These are phyloP conservation scores for Drosophila santomea DNA, from an alignment of 1,140 invertebrate species.

Conservation along the genomic window DNA sequence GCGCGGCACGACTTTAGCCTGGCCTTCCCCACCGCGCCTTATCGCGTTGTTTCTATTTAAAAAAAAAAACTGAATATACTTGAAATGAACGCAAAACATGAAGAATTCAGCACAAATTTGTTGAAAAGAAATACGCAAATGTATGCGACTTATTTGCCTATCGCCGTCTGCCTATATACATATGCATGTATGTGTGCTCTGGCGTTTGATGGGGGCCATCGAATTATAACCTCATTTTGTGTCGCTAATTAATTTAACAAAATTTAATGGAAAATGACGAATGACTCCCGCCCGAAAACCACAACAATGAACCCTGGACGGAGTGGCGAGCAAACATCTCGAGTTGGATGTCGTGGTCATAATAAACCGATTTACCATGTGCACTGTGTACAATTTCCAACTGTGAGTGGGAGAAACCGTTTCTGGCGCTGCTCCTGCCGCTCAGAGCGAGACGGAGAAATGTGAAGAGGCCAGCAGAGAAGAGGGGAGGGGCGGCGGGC, in stretches of 20 bases:
- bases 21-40: slow-evolving; percentile 34
- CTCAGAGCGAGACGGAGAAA: slow-evolving; percentile 58
- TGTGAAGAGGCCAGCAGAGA: slow-evolving; percentile 40
- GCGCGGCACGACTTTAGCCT: slow-evolving; percentile 50
- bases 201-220: slow-evolving; percentile 14
- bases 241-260: slow-evolving; percentile 50
- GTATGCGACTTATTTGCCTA: slow-evolving; percentile 25
- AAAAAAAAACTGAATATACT: slow-evolving; percentile 54
- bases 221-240: slow-evolving; percentile 50
- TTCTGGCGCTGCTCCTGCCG: slow-evolving; percentile 43
- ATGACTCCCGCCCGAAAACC: slow-evolving; percentile 6
- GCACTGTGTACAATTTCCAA: slow-evolving; percentile 53
- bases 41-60: slow-evolving; percentile 70
- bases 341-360: slow-evolving; percentile 66
- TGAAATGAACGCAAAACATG: slow-evolving; percentile 50
- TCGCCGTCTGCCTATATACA: slow-evolving; percentile 14
- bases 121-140: slow-evolving; percentile 59
- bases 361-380: slow-evolving; percentile 69
- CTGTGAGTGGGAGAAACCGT: slow-evolving; percentile 38
- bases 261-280: not conserved
- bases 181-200: not conserved
- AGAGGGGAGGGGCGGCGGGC: slow-evolving; percentile 29
- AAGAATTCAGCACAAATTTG: slow-evolving; percentile 72
- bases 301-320: slow-evolving; percentile 18
- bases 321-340: slow-evolving; percentile 45